These are phyloP conservation scores for Candoia aspera DNA, from an alignment of 2,113 vertebrate species.

Conservation along the genomic window DNA sequence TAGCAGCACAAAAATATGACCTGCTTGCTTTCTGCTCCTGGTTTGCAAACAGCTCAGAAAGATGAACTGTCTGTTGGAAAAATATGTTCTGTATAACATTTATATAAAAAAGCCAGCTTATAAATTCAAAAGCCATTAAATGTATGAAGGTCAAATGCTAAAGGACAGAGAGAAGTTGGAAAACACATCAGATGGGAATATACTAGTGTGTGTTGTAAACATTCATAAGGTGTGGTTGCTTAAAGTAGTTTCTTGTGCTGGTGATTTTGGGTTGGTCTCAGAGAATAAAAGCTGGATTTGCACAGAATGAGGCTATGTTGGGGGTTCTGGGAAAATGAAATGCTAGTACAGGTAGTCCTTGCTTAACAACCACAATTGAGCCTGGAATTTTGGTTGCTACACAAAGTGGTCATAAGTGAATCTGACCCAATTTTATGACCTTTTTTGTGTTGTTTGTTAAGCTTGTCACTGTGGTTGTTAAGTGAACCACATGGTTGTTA, in stretches of 20 bases:
- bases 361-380: no score
- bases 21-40: background rate
- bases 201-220: background rate
- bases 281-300: background rate
- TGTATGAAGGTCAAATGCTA: background rate
- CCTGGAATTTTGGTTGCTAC: no score
- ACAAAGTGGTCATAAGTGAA: no score
- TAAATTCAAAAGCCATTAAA: conserved; percentile 25
- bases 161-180: background rate
- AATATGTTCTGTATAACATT: background rate
- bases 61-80: background rate
- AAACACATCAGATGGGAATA: background rate
- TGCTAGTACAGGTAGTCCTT: no score
- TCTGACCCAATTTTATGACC: no score
- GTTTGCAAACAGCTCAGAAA: conserved; percentile 38
- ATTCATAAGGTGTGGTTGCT: background rate
- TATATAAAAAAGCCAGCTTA: background rate
- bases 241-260: background rate
- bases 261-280: background rate
- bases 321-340: background rate
- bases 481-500: no score
- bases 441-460: no score
- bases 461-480: no score
- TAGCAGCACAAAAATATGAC: conserved; percentile 31
- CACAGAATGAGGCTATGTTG: background rate